Evolutionary conservation across 2,888 invertebrate genomes (phyloP).

Genomic region (Augochlorella aurata): DNA sequence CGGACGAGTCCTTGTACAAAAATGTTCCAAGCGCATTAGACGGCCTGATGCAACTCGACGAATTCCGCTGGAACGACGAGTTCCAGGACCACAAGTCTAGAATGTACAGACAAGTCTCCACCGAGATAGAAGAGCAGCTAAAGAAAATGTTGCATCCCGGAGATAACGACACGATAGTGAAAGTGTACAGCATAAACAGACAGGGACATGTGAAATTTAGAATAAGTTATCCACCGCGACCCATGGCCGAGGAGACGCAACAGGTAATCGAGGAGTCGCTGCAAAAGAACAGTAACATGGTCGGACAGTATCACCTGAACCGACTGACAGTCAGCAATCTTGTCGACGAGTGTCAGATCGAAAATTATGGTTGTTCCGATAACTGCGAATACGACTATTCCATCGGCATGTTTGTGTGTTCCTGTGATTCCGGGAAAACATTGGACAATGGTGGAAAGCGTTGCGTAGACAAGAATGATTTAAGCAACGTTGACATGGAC

Average conservation of each 20-base stretch:
- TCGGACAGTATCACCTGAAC: conserved; percentile 76
- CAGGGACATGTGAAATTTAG: conserved; percentile 77
- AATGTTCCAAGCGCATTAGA: conserved; percentile 88
- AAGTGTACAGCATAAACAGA: conserved; percentile 75
- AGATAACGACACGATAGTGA: conserved; percentile 68
- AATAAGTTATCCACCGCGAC: conserved; percentile 73
- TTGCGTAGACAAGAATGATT: conserved; percentile 78
- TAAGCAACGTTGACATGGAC: conserved; percentile 72
- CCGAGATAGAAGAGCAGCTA: conserved; percentile 85
- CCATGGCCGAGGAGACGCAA: conserved; percentile 71
- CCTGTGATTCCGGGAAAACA: conserved; percentile 85
- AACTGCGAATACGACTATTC: conserved; percentile 87
- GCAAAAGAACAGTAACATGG: conserved; percentile 68
- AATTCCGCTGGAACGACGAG: conserved; percentile 85
- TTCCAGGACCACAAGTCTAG: conserved; percentile 85
- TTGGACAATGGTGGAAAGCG: conserved; percentile 82
- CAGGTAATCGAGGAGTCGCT: conserved; percentile 73
- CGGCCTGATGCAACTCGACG: conserved; percentile 87
- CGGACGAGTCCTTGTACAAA: conserved; percentile 75
- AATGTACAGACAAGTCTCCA: conserved; percentile 85
- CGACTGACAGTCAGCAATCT: conserved; percentile 77
- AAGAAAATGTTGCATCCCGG: conserved; percentile 80
- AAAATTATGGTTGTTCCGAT: conserved; percentile 86
- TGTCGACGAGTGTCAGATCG: conserved; percentile 86
- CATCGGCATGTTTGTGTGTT: conserved; percentile 86